Conservation (phyloP, 1,140 invertebrate genomes). For the Dendroctonus ponderosae region DNA sequence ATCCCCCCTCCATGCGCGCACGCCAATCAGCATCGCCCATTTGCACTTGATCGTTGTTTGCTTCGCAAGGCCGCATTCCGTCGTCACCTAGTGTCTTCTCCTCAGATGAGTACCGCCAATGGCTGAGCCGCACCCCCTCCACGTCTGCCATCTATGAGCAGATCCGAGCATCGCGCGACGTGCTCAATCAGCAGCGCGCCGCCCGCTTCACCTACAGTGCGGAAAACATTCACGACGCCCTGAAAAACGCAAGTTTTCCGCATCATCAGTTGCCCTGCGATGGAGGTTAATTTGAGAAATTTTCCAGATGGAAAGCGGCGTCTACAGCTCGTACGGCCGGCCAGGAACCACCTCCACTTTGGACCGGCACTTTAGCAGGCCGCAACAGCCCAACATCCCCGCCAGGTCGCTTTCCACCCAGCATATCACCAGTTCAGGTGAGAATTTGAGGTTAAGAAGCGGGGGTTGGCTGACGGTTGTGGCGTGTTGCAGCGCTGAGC, state of each 20-base stretch:
- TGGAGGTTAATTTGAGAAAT: neutral
- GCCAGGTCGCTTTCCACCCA: conserved; percentile 67
- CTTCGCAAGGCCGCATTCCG: conserved; percentile 57
- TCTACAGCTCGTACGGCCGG: conserved; percentile 57
- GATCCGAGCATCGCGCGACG: conserved; percentile 70
- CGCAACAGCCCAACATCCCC: conserved; percentile 54
- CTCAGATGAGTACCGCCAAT: conserved; percentile 86
- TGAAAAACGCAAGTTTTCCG: conserved; percentile 64
- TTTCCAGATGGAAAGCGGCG: conserved; percentile 61
- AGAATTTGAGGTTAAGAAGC: conserved; percentile 1
- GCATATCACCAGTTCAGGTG: conserved; percentile 57
- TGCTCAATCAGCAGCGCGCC: conserved; percentile 62
- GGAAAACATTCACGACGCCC: conserved; percentile 82
- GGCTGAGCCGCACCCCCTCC: conserved; percentile 84
- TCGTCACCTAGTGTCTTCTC: conserved; percentile 79
- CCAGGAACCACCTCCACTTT: conserved; percentile 56
- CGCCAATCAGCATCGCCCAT: neutral
- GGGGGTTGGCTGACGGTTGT: neutral
- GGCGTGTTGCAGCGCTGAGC: conserved; percentile 44
- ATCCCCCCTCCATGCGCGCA: too few relatives aligned
- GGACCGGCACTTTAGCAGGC: conserved; percentile 55
- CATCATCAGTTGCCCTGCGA: too few relatives aligned
- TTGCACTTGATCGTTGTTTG: conserved; percentile 31
- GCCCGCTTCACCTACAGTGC: conserved; percentile 83
- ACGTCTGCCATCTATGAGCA: conserved; percentile 90